These are phyloP conservation scores for Gambusia holbrooki DNA, from an alignment of 2,113 vertebrate species.

Conservation along the genomic window DNA sequence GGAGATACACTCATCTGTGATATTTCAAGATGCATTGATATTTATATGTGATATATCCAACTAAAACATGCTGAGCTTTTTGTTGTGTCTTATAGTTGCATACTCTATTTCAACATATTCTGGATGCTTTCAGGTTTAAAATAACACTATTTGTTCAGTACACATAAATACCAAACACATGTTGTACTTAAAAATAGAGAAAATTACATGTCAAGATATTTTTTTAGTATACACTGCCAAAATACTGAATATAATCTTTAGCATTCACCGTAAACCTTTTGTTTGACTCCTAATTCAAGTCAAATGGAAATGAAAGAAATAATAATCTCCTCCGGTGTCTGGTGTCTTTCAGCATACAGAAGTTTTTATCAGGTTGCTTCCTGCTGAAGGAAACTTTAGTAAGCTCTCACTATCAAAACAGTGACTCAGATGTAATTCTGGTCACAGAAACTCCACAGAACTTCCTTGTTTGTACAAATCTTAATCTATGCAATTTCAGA, in stretches of 20 bases:
- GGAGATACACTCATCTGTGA: no score
- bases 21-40: no score
- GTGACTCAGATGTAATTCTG: neutral
- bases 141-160: no score
- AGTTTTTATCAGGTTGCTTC: conserved; percentile 16
- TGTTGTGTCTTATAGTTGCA: no score
- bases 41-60: no score
- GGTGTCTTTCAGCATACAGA: neutral
- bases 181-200: no score
- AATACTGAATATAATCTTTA: neutral
- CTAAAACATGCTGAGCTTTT: no score
- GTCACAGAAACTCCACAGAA: neutral
- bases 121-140: no score
- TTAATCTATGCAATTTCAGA: conserved; percentile 10
- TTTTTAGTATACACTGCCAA: no score
- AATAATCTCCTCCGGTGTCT: neutral
- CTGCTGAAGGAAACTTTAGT: conserved; percentile 2
- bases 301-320: neutral
- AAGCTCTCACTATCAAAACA: conserved; percentile 6
- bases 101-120: no score
- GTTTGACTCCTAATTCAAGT: neutral
- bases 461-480: neutral
- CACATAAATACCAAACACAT: no score
- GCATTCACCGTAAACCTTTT: neutral
- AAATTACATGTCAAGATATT: no score